A percentile compares a stretch with the other conserved stretches of the same genome.
Evolutionary conservation across 2,888 invertebrate genomes (phyloP).

Genomic region (Aspidiotus destructor): DNA sequence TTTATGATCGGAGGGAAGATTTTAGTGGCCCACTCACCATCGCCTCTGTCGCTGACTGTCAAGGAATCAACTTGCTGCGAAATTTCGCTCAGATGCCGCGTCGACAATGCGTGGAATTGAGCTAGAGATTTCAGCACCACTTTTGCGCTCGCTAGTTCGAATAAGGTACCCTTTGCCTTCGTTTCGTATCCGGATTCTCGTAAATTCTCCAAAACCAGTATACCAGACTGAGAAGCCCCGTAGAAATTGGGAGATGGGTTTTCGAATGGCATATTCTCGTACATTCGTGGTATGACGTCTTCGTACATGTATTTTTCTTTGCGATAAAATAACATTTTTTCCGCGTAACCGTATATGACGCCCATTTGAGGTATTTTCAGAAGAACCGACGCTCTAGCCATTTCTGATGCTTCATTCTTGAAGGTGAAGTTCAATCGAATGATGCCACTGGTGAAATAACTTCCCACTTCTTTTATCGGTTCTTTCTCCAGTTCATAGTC

Average conservation of each 20-base stretch:
- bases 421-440: no score
- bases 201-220: neutral
- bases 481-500: no score
- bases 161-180: neutral
- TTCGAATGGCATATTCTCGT: neutral
- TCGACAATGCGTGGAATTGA: neutral
- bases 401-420: no score
- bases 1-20: no score
- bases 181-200: neutral
- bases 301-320: constrained; percentile 6
- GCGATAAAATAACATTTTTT: neutral
- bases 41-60: no score
- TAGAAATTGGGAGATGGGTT: neutral
- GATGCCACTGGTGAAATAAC: no score
- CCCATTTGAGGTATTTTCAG: no score
- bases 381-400: no score
- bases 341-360: neutral
- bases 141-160: neutral
- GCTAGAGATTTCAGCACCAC: neutral
- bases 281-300: neutral
- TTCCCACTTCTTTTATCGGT: no score
- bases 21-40: no score
- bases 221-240: neutral
- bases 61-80: no score
- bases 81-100: no score